Evolutionary conservation across 2,888 invertebrate species (phyloP).

Genomic region (Shargacucullia verbasci): DNA sequence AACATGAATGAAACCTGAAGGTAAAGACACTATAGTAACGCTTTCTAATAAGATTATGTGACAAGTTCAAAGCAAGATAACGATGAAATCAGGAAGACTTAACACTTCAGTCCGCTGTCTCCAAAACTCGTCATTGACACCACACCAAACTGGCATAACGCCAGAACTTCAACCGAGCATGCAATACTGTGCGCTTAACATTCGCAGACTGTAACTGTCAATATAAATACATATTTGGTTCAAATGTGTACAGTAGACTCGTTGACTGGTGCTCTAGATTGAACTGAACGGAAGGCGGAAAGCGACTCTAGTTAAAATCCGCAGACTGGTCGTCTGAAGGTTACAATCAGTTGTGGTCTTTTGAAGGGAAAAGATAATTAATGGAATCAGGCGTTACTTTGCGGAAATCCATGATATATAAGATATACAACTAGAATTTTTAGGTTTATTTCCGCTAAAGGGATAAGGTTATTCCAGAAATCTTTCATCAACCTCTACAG

Average conservation of each 20-base stretch:
- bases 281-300: not conserved
- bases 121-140: conserved; percentile 26
- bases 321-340: not conserved
- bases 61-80: not conserved
- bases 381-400: no score
- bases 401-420: no score
- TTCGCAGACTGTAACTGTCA: conserved; percentile 40
- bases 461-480: no score
- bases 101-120: conserved; percentile 13
- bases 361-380: no score
- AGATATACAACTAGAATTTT: no score
- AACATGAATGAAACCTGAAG: no score
- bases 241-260: conserved; percentile 4
- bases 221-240: conserved; percentile 20
- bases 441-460: no score
- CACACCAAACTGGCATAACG: conserved; percentile 25
- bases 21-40: no score
- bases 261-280: conserved; percentile 6
- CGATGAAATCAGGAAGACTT: not conserved
- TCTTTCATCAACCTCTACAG: no score
- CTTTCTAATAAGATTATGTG: no score
- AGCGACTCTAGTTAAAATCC: not conserved
- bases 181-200: conserved; percentile 22
- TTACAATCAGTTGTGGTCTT: no score
- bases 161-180: conserved; percentile 21